Percentiles rank a stretch among this genome's conserved stretches.
Conservation (phyloP, 1,140 invertebrate species). For the Zaprionus africanus region DNA sequence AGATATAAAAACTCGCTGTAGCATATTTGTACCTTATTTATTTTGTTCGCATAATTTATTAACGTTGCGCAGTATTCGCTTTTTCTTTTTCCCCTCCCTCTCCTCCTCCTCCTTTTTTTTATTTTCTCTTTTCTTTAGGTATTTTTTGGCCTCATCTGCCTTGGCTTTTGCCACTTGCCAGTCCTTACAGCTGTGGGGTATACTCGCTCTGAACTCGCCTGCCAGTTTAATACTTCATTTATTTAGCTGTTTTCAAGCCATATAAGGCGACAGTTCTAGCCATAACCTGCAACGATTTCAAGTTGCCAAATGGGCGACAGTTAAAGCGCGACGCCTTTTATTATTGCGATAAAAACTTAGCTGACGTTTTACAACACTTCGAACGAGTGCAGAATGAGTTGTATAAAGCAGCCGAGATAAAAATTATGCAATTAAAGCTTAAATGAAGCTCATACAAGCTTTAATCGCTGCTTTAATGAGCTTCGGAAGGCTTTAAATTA, state of each 20-base stretch:
- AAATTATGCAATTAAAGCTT: not conserved
- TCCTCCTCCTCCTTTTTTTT: not conserved
- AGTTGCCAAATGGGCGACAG: not conserved
- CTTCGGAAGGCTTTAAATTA: not conserved
- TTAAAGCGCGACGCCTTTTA: not conserved
- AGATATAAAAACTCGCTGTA: constrained; percentile 41
- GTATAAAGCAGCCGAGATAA: not conserved
- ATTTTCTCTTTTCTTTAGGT: not conserved
- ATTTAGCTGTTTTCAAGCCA: not conserved
- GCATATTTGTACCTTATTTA: constrained; percentile 76
- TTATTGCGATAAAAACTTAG: not conserved
- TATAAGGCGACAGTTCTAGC: not conserved
- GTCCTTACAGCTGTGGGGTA: not conserved
- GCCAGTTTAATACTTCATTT: not conserved
- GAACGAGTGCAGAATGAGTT: not conserved
- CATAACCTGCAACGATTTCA: not conserved
- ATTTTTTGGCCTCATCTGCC: constrained; percentile 14
- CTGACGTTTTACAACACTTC: not conserved
- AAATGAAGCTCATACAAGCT: not conserved
- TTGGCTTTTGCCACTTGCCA: not conserved
- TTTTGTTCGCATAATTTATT: constrained; percentile 75
- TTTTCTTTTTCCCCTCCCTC: not conserved
- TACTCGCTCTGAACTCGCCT: not conserved
- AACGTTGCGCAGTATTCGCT: constrained; percentile 43
- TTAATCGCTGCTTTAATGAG: not conserved